Percentiles rank a stretch among this genome's conserved stretches.
Evolutionary conservation across 2,888 invertebrate species (phyloP).

Genomic region (Lasioglossum leucozonium): DNA sequence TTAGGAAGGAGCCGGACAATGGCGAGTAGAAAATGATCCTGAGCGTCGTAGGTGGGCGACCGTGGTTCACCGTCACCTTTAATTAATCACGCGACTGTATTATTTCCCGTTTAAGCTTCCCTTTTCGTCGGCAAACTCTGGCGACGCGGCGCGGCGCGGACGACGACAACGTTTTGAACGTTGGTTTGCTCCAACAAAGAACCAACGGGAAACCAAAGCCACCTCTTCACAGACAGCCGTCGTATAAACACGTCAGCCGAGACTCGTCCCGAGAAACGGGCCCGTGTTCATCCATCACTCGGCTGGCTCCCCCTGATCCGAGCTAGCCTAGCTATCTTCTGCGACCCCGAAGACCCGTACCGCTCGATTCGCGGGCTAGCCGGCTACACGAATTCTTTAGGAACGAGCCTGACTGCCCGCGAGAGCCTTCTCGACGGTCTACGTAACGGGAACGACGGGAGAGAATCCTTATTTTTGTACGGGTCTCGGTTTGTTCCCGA

Average conservation of each 20-base stretch:
- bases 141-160: not conserved
- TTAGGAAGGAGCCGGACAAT: conserved; percentile 60
- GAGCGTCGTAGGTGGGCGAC: conserved; percentile 77
- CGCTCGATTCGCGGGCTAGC: conserved; percentile 23
- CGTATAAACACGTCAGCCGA: conserved; percentile 84
- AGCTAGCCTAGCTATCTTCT: not conserved
- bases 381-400: conserved; percentile 16
- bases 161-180: not conserved
- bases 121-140: conserved; percentile 33
- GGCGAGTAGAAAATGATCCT: conserved; percentile 45
- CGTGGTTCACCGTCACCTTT: conserved; percentile 71
- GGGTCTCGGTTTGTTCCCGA: not conserved
- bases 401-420: conserved; percentile 4
- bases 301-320: conserved; percentile 57
- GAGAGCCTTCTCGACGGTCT: not conserved
- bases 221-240: conserved; percentile 79
- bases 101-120: conserved; percentile 81
- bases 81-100: conserved; percentile 84
- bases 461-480: not conserved
- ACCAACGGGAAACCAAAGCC: conserved; percentile 74
- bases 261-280: conserved; percentile 75
- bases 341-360: not conserved
- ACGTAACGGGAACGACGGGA: conserved; percentile 36
- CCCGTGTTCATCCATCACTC: conserved; percentile 82
- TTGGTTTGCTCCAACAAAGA: conserved; percentile 74